These are phyloP conservation scores for Erebia epiphron DNA, from an alignment of 2,888 invertebrate species.

Conservation along the genomic window DNA sequence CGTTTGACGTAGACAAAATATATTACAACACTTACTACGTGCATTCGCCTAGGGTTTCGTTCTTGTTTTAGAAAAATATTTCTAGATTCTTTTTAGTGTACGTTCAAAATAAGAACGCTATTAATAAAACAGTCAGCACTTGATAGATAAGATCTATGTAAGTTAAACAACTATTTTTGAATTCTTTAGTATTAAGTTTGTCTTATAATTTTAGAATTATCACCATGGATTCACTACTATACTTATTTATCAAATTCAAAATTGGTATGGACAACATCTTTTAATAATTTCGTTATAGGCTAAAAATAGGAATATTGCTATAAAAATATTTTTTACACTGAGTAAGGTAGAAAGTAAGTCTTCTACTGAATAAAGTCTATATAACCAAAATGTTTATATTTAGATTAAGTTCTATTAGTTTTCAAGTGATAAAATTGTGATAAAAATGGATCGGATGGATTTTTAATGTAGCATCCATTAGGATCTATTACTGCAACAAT, in stretches of 20 bases:
- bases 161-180: not conserved
- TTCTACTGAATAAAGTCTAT: too few species aligned
- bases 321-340: too few species aligned
- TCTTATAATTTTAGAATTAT: too few species aligned
- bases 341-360: too few species aligned
- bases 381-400: too few species aligned
- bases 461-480: slow-evolving; percentile 8
- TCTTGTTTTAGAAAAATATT: slow-evolving; percentile 10
- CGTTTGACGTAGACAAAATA: slow-evolving; percentile 42
- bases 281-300: too few species aligned
- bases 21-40: slow-evolving; percentile 41
- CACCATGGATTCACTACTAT: too few species aligned
- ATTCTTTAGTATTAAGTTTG: not conserved
- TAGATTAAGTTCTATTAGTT: not conserved
- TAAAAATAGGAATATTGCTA: too few species aligned
- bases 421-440: not conserved
- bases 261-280: too few species aligned
- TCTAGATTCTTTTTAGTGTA: not conserved
- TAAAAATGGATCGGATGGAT: not conserved
- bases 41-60: slow-evolving; percentile 36
- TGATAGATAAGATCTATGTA: not conserved
- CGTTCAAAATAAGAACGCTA: not conserved
- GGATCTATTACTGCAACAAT: slow-evolving; percentile 10
- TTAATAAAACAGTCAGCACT: not conserved
- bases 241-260: too few species aligned